Evolutionary conservation across 1,140 invertebrate species (phyloP).

Genomic region (Drosophila chauvacae): DNA sequence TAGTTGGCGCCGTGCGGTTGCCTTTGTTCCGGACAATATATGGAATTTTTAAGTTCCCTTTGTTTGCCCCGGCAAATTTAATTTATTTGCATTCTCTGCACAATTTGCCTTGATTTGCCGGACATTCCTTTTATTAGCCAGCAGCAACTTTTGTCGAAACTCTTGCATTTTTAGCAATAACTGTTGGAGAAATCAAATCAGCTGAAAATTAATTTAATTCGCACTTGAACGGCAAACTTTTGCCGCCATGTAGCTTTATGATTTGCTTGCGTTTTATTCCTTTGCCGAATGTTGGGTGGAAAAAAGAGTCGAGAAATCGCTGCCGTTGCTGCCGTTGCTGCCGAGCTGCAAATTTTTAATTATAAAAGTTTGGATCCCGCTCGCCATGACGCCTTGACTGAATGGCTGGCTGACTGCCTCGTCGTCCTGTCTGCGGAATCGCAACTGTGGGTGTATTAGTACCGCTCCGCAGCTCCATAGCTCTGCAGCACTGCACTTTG

Average conservation of each 20-base stretch:
- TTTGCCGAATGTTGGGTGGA: constrained; percentile 9
- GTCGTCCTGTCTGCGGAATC: constrained; percentile 10
- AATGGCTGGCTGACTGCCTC: constrained; percentile 31
- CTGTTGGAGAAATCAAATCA: constrained; percentile 74
- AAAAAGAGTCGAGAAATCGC: constrained; percentile 26
- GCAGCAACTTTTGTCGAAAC: constrained; percentile 42
- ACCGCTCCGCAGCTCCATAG: constrained; percentile 17
- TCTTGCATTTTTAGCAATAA: constrained; percentile 56
- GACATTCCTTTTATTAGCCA: constrained; percentile 11
- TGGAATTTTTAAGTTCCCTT: constrained; percentile 30
- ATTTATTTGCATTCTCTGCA: constrained; percentile 44
- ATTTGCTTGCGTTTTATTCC: constrained; percentile 54
- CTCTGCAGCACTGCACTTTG: constrained; percentile 48
- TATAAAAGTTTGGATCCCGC: constrained; percentile 79
- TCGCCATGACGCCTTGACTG: constrained; percentile 62
- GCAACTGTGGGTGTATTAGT: constrained; percentile 52
- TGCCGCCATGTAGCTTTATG: constrained; percentile 71
- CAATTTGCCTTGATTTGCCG: constrained; percentile 35
- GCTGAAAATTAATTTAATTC: constrained; percentile 83
- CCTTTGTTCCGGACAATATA: constrained; percentile 25
- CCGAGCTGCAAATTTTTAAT: constrained; percentile 75
- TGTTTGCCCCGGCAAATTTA: constrained; percentile 38
- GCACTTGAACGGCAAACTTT: constrained; percentile 68
- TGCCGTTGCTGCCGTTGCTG: constrained; percentile 4
- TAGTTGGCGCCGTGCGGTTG: constrained; percentile 26